A percentile compares a stretch with the other conserved stretches of the same genome.
Evolutionary conservation across 2,113 vertebrate species (phyloP).

Genomic region (Stercorarius parasiticus): DNA sequence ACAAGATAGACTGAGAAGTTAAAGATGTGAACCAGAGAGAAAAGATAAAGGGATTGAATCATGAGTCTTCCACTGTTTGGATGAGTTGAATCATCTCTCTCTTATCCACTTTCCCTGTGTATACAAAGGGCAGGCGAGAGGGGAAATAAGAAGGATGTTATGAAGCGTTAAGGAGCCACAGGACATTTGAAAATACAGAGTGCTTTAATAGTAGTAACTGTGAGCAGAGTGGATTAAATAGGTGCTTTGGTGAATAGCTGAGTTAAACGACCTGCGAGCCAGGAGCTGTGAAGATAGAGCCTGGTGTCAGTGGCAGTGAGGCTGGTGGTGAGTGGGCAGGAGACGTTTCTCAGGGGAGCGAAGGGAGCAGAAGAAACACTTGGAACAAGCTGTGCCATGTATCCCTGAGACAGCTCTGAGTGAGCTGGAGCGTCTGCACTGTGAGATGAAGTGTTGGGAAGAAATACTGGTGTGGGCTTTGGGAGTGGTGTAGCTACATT

Average conservation of each 20-base stretch:
- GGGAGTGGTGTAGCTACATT: not conserved
- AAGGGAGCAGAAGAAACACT: not conserved
- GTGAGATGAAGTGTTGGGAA: not conserved
- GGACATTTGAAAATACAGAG: not conserved
- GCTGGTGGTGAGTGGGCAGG: not conserved
- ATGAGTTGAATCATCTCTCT: not conserved
- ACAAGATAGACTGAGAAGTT: not conserved
- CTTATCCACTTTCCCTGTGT: not conserved
- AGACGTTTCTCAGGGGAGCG: not conserved
- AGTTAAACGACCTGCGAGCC: not conserved
- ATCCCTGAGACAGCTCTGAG: not conserved
- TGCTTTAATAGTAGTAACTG: not conserved
- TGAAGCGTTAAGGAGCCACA: not conserved
- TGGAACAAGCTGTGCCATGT: not conserved
- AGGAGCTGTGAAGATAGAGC: not conserved
- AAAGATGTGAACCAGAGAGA: not conserved
- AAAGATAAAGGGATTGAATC: not conserved
- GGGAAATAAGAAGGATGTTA: not conserved
- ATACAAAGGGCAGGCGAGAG: not conserved
- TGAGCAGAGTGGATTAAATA: not conserved
- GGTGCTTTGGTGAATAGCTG: not conserved
- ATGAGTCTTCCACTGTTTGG: not conserved
- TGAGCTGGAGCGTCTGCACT: not conserved
- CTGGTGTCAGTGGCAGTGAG: fast-evolving
- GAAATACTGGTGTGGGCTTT: not conserved